A percentile compares a stretch with the other conserved stretches of the same genome.
These are phyloP conservation scores for Polymixis lichenea DNA, from an alignment of 2,888 invertebrate species.

Conservation along the genomic window DNA sequence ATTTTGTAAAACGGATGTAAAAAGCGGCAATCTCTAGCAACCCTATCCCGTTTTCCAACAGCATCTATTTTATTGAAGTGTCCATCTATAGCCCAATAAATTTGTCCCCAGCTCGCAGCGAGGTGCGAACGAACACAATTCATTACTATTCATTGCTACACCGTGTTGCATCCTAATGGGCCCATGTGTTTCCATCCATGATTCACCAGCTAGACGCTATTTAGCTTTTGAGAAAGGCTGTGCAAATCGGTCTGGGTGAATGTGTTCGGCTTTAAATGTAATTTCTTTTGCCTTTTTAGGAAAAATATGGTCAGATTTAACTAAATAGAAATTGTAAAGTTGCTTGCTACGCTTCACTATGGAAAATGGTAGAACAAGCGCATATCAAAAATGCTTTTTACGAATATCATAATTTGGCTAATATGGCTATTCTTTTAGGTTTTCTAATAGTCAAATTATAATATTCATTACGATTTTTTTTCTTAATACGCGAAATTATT, in stretches of 20 bases:
- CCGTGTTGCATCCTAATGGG: conserved; percentile 68
- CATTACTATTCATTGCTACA: conserved; percentile 69
- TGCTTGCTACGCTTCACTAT: too few relatives aligned
- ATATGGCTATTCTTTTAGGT: too few relatives aligned
- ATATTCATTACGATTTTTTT: too few relatives aligned
- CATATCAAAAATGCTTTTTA: too few relatives aligned
- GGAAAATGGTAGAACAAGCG: too few relatives aligned
- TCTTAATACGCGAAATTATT: too few relatives aligned
- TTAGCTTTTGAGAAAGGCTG: conserved; percentile 43
- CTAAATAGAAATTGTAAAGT: not conserved
- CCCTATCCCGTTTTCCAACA: conserved; percentile 30
- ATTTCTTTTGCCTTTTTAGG: conserved; percentile 33
- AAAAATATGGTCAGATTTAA: not conserved
- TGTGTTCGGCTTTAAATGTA: conserved; percentile 18
- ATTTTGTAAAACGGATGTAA: too few relatives aligned
- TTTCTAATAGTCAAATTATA: too few relatives aligned
- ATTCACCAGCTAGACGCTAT: conserved; percentile 45
- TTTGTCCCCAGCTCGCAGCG: conserved; percentile 53
- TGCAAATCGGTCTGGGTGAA: conserved; percentile 37
- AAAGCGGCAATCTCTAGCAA: conserved; percentile 13
- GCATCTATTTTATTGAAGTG: conserved; percentile 66
- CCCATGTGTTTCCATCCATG: conserved; percentile 51
- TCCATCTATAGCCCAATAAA: conserved; percentile 63
- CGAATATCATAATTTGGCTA: too few relatives aligned
- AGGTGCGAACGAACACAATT: conserved; percentile 66